Percentiles rank a stretch among this genome's conserved stretches.
phyloP scores from a whole-genome alignment of 2,797 vertebrate genomes.

The Scyliorhinus canicula region DNA sequence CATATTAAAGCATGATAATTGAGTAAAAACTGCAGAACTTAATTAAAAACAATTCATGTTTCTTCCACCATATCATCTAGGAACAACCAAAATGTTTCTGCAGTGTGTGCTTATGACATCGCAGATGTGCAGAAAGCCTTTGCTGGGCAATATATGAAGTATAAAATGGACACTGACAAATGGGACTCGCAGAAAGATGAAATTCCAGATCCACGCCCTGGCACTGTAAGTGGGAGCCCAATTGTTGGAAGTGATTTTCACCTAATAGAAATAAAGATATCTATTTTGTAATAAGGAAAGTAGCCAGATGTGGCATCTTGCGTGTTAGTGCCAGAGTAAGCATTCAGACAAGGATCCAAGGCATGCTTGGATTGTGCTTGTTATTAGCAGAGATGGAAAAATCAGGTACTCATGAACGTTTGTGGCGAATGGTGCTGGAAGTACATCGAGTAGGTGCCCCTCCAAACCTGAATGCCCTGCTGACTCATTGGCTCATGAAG shows the following conservation, averaged over 20 bases:
- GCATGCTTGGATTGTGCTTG: background rate
- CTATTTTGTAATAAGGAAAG: background rate
- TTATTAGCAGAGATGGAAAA: background rate
- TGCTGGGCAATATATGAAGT: background rate
- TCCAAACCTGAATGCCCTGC: background rate
- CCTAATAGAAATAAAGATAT: background rate
- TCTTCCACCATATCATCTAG: background rate
- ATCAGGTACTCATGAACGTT: background rate
- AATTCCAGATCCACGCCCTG: conserved; percentile 3
- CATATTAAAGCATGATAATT: background rate
- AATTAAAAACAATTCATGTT: background rate
- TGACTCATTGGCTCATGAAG: background rate
- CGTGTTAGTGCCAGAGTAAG: background rate
- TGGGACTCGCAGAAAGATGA: background rate
- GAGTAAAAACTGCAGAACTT: background rate
- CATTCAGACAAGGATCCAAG: background rate
- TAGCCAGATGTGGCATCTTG: background rate
- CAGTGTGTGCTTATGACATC: conserved; percentile 16
- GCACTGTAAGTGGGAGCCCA: background rate
- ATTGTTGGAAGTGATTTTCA: background rate
- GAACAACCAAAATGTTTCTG: background rate
- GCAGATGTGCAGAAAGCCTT: background rate
- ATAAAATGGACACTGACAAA: background rate
- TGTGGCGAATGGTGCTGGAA: background rate
- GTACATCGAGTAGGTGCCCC: background rate